Conservation (phyloP, 2,888 invertebrate genomes). For the Ochropacha duplaris region DNA sequence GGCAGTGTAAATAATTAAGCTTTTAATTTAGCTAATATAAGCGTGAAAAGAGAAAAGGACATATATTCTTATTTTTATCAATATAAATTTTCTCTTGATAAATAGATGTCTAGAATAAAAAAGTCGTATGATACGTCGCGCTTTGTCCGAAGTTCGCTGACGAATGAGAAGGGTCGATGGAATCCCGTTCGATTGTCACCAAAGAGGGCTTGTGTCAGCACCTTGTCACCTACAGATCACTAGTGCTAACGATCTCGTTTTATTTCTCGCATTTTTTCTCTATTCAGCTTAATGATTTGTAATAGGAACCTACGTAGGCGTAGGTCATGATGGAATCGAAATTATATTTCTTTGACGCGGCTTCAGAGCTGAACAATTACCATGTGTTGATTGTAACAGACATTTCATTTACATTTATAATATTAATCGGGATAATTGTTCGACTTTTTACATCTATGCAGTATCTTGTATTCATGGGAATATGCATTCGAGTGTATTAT, state of each 20-base stretch:
- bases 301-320: background rate
- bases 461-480: too few species aligned
- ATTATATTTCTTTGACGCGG: background rate
- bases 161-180: conserved; percentile 56
- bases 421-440: too few species aligned
- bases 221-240: conserved; percentile 54
- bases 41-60: background rate
- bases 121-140: conserved; percentile 15
- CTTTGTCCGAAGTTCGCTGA: conserved; percentile 16
- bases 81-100: background rate
- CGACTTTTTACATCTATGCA: too few species aligned
- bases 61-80: background rate
- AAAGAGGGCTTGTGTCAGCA: conserved; percentile 57
- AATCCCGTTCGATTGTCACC: conserved; percentile 35
- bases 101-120: conserved; percentile 3
- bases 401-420: too few species aligned
- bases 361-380: background rate
- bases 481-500: too few species aligned
- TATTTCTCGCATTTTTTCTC: conserved; percentile 25
- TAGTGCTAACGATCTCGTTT: conserved; percentile 49
- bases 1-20: background rate
- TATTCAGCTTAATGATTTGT: conserved; percentile 24
- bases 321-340: background rate
- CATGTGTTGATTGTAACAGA: background rate
- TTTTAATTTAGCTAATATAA: background rate